Percentiles rank a stretch among this genome's conserved stretches.
phyloP scores from a whole-genome alignment of 2,797 vertebrate genomes.

The Phrynocephalus guinanensis region DNA sequence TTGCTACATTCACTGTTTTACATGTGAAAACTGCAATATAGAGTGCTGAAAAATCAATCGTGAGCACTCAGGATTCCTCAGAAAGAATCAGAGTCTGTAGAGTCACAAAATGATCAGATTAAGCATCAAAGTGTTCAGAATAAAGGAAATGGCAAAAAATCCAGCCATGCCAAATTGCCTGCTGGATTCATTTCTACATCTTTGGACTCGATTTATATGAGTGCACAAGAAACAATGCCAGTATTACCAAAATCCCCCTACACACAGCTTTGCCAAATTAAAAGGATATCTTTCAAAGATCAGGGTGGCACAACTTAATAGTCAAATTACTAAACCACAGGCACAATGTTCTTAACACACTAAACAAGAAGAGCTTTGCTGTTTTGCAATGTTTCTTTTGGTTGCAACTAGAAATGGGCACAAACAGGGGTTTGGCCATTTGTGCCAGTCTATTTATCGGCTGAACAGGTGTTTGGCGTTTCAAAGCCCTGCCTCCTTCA shows the following conservation, averaged over 20 bases:
- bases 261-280: neutral
- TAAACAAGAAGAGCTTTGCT: neutral
- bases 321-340: neutral
- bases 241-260: neutral
- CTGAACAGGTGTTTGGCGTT: too few relatives aligned
- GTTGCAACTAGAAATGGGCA: neutral
- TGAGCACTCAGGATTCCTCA: neutral
- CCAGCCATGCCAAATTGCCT: neutral
- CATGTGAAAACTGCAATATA: neutral
- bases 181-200: neutral
- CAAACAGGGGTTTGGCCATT: too few relatives aligned
- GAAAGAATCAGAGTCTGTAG: neutral
- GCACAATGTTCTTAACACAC: neutral
- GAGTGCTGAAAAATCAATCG: neutral
- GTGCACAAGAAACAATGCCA: neutral
- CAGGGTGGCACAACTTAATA: neutral
- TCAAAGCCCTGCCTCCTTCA: too few relatives aligned
- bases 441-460: too few relatives aligned
- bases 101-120: neutral
- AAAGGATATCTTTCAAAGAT: neutral
- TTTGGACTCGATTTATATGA: neutral
- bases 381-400: neutral
- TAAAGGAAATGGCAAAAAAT: conserved; percentile 1
- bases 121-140: neutral
- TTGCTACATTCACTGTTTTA: neutral